Base-by-base conservation (phyloP, 2,888 invertebrate genomes). In the Lacanobia oleracea region DNA sequence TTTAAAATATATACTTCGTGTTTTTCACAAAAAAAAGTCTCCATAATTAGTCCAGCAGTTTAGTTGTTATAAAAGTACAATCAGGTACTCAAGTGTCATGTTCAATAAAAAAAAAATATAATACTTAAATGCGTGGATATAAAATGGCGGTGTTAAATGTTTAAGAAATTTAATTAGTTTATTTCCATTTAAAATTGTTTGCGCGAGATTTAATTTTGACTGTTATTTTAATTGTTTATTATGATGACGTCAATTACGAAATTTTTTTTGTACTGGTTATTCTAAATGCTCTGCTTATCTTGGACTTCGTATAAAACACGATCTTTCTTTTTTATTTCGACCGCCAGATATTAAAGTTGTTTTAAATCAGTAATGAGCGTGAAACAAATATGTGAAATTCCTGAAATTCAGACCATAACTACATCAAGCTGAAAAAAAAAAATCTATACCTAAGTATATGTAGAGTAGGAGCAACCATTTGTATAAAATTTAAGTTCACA, bases 81-180 rank as follows among this genome's bases (percentile, higher is more conserved):
- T 91, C 90, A 86, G 84, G 88, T 93, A 92, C 91, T 90, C 76
- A 88, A 90, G 90, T 91, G 88, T 90, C 88, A 89, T 87, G 86
- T 89, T 90, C 85, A 87, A 83, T 77, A 84, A 87, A 85, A 84
- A 87, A 85, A 80, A 67, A 84, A 75, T 72, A 81, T 83, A 80
- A 77, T 78, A 69, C 68, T 56, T 79, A 82, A 77, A 79, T 74
- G 74, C 77, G 80, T 84, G 82, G 59, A 70, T 79, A 74, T 73
- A 63, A 84, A 81, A 83, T 63, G 72, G 80, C 77, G 72, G 82
- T 82, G 82, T 81, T 86, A 82, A 80, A 72, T 76, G 63, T 84
- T 66, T 86, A 80, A 84, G 77, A 76, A 77, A 81, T 64, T 83
- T 79, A 77, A 86, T 82, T 76, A 79, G 82, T 84, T 78, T 61